Evolutionary conservation across 2,888 invertebrate species (phyloP), one percentile per base, ranked within the genome.

Genomic region (Cephus rjabovi): DNA sequence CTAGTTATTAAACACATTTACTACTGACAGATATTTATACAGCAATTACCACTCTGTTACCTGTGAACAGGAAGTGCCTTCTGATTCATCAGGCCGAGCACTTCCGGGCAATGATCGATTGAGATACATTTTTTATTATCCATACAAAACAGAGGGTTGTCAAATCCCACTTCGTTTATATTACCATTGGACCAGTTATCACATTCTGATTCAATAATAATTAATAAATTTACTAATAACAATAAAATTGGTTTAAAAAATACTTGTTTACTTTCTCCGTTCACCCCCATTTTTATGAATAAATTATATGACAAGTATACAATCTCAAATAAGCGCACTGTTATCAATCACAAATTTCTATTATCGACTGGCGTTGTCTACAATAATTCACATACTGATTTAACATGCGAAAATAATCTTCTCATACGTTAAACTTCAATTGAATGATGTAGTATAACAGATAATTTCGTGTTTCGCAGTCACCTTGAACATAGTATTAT

Each of bases 401-500:
- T 31, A 11, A 31, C 71, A 34, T 34, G 71, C 12, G 9, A 33
- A 15, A 31, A 56, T 56, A 56, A 56, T 56, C 23, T 15, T 40
- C 69, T 75, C 71, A 77, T 77, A 33, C 69, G 69, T 33, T 69
- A 71, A 75, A 69, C 33, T 77, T 79, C 76, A 77, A 75, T 76
- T 81, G 76, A 75, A 56, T 74, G 73, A 56, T 70, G 77, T 78
- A 33, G 69, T 70, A 69, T 69, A 77, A 77, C 69, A 76, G 81
- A 84, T 82, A 81, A 85, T 82, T 82, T 80, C 71, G 78, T 80
- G 82, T 83, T 77, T 81, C 81, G 82, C 80, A 75, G 77, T 85
- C 84, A 85, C 88, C 89, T 89, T 87, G 87, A 84, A 76, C 34
- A 80, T 83, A 81, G 83, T 80, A 85, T 87, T 87, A 87, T 87